A percentile compares a stretch with the other conserved stretches of the same genome.
These are phyloP conservation scores for Tryphoninae sp. DNA, from an alignment of 2,888 invertebrate genomes.

Conservation along the genomic window DNA sequence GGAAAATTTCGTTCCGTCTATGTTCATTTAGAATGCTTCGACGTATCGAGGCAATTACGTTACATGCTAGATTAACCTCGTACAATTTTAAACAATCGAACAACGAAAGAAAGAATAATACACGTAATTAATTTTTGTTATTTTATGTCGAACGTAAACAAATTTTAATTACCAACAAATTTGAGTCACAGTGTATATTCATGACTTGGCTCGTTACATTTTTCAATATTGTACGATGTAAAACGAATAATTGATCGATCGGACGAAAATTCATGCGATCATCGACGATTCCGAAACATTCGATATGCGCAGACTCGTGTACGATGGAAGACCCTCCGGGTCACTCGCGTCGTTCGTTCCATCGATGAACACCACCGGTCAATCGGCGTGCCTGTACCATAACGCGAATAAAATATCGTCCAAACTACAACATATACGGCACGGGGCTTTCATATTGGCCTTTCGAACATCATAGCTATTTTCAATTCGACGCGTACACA, in stretches of 20 bases:
- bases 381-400: not conserved
- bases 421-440: not conserved
- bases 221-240: not conserved
- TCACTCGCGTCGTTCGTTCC: not conserved
- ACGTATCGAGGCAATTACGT: too few relatives aligned
- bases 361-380: not conserved
- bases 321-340: not conserved
- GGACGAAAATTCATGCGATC: conserved; percentile 3
- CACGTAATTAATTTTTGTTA: too few relatives aligned
- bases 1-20: conserved; percentile 16
- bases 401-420: not conserved
- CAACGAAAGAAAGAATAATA: too few relatives aligned
- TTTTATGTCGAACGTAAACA: too few relatives aligned
- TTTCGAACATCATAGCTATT: not conserved
- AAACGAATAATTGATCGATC: conserved; percentile 1
- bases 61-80: too few relatives aligned
- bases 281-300: not conserved
- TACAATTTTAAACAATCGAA: too few relatives aligned
- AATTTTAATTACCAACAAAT: too few relatives aligned
- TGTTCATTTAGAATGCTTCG: too few relatives aligned
- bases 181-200: too few relatives aligned
- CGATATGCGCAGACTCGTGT: not conserved
- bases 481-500: not conserved
- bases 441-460: not conserved
- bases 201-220: not conserved